A percentile compares a stretch with the other conserved stretches of the same genome.
phyloP scores from a whole-genome alignment of 2,797 vertebrate species.

The Myotis daubentonii region DNA sequence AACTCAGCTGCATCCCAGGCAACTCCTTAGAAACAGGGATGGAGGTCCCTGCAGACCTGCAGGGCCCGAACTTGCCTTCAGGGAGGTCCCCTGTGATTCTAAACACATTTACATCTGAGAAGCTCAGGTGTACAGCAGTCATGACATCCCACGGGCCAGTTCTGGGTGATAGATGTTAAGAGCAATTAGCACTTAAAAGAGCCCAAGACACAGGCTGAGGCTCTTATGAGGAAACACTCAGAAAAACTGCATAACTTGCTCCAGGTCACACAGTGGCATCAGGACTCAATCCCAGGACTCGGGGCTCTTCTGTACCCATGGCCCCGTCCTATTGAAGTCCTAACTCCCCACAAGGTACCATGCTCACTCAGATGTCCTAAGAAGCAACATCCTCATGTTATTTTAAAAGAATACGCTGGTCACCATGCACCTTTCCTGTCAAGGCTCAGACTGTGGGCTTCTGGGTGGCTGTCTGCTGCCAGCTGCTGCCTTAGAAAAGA shows the following conservation, averaged over 20 bases:
- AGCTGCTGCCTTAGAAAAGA: background rate
- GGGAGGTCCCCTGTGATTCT: background rate
- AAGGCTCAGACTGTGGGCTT: background rate
- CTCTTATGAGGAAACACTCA: background rate
- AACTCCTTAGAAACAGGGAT: background rate
- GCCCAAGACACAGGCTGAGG: background rate
- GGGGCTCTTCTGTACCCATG: background rate
- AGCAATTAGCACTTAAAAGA: background rate
- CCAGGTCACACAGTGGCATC: rapidly evolving
- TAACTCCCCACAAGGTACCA: background rate
- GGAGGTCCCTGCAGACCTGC: background rate
- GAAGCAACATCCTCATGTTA: background rate
- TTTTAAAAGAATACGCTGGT: background rate
- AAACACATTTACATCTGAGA: background rate
- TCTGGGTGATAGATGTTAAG: background rate
- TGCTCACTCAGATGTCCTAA: background rate
- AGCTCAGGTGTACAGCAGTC: background rate
- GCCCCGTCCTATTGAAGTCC: background rate
- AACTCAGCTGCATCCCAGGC: background rate
- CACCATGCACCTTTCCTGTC: background rate
- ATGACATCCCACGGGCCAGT: no score
- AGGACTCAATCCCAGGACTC: background rate
- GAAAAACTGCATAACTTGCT: background rate
- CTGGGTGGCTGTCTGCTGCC: background rate
- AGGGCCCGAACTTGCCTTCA: background rate